These are phyloP conservation scores for Anomalospiza imberbis DNA, from an alignment of 2,797 vertebrate species.

Conservation along the genomic window DNA sequence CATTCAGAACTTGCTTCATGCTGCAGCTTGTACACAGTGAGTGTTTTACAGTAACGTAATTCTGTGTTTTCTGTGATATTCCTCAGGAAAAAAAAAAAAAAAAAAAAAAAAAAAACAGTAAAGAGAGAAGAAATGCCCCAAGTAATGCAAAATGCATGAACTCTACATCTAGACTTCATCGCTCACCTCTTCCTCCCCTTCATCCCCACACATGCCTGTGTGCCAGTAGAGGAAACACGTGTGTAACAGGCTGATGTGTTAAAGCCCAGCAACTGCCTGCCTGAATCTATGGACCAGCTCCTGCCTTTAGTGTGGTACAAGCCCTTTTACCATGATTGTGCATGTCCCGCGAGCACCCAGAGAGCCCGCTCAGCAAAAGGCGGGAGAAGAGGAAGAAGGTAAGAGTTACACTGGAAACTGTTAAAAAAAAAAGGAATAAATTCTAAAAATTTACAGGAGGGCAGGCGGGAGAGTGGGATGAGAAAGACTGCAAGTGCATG, in stretches of 20 bases:
- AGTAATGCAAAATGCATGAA: neutral
- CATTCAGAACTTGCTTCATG: neutral
- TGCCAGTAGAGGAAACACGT: neutral
- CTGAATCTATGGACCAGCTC: neutral
- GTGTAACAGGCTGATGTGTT: neutral
- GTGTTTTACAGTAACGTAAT: neutral
- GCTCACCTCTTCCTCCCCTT: neutral
- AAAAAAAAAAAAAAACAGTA: neutral
- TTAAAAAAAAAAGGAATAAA: neutral
- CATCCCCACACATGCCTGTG: neutral
- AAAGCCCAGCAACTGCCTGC: neutral
- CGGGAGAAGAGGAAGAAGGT: neutral
- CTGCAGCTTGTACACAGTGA: neutral
- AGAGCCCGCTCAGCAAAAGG: neutral
- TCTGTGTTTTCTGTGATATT: neutral
- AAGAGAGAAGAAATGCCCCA: neutral
- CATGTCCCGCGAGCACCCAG: neutral
- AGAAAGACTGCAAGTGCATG: neutral
- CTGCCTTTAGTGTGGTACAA: neutral
- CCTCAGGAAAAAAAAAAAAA: neutral
- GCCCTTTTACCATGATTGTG: neutral
- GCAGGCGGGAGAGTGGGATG: neutral
- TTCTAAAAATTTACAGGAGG: neutral
- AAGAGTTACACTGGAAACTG: neutral
- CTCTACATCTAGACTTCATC: neutral